A percentile compares a stretch with the other conserved stretches of the same genome.
These are phyloP conservation scores for Ploceus nigricollis DNA, from an alignment of 2,113 vertebrate species.

Conservation along the genomic window DNA sequence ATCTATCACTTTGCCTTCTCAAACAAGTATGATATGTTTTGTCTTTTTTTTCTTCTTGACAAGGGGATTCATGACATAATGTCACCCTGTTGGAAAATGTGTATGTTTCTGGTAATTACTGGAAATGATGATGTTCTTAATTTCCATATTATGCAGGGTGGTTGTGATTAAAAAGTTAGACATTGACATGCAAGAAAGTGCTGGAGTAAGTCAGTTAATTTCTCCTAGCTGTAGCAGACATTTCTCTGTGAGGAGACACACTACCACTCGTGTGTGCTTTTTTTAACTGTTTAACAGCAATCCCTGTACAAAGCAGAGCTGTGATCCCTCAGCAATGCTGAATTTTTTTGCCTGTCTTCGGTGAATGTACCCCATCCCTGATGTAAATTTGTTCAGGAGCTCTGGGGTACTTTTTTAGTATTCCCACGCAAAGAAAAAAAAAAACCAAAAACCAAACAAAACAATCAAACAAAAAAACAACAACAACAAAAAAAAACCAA, in stretches of 20 bases:
- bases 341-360: background rate
- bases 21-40: background rate
- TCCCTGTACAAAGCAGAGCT: background rate
- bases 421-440: background rate
- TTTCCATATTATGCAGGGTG: slow-evolving; percentile 16
- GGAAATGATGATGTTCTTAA: slow-evolving; percentile 42
- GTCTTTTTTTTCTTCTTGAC: slow-evolving; percentile 27
- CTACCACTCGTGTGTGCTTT: background rate
- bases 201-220: slow-evolving; percentile 1
- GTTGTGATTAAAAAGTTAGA: slow-evolving; percentile 42
- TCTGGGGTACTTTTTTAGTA: background rate
- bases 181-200: background rate
- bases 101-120: slow-evolving; percentile 51
- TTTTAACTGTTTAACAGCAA: background rate
- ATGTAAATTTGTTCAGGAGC: background rate
- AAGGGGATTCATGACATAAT: slow-evolving; percentile 17
- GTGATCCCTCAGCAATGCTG: background rate
- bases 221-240: background rate
- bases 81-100: slow-evolving; percentile 23
- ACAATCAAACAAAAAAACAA: background rate
- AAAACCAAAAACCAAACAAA: background rate
- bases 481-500: background rate
- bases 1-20: slow-evolving; percentile 43
- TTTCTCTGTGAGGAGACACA: background rate
- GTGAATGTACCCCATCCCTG: background rate